Evolutionary conservation across 1,140 invertebrate genomes (phyloP).

Genomic region (Sesamia nonagrioides): DNA sequence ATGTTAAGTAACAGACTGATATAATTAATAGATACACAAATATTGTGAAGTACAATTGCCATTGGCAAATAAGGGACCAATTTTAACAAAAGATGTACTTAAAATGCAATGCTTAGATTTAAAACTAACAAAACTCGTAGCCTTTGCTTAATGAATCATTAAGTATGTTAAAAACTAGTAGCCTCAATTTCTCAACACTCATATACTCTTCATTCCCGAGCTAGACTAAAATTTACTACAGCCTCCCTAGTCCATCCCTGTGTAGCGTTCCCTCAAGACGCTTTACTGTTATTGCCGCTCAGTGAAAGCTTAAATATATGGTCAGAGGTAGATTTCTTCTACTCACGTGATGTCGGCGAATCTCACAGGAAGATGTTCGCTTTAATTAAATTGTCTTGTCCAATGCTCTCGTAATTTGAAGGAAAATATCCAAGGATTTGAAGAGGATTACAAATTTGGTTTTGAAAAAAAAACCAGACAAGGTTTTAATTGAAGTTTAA

Average conservation of each 20-base stretch:
- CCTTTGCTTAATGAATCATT: too few species aligned
- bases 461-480: background rate
- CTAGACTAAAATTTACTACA: background rate
- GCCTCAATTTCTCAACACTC: too few species aligned
- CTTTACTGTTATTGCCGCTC: conserved; percentile 64
- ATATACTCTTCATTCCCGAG: too few species aligned
- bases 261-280: conserved; percentile 52
- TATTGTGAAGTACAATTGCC: too few species aligned
- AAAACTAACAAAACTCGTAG: too few species aligned
- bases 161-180: too few species aligned
- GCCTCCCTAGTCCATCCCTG: conserved; percentile 43
- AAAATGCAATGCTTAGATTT: too few species aligned
- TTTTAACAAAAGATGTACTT: too few species aligned
- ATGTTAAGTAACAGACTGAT: too few species aligned
- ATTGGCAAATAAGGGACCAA: too few species aligned
- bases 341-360: conserved; percentile 46
- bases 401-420: conserved; percentile 9
- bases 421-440: background rate
- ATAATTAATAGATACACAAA: too few species aligned
- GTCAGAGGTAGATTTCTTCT: conserved; percentile 58
- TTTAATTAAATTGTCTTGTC: conserved; percentile 55
- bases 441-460: background rate
- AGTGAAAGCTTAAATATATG: conserved; percentile 61
- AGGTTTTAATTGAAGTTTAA: background rate
- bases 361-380: conserved; percentile 42